Base-by-base conservation (phyloP, 2,888 invertebrate species). In the Baccha elongata region DNA sequence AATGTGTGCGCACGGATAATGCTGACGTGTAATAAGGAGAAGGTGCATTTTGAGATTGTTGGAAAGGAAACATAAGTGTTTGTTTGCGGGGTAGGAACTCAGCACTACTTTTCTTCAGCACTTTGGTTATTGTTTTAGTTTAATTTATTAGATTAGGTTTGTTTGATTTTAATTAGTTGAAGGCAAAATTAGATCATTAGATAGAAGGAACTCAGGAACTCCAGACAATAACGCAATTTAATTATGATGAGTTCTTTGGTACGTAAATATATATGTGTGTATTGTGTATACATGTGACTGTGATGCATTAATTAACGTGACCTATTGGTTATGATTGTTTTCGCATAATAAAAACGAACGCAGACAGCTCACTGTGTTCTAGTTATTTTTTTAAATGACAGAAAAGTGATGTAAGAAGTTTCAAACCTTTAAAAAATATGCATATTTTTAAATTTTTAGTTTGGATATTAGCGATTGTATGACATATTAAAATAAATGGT, bases 11-110 rank as follows among this genome's bases (percentile, higher is more conserved):
- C 58, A 42, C 15, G 15, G 32, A 52, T 42, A 62, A 42, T 72
- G 50, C 48, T 50, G 58, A 60, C 26, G 60, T 60, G 62, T 72
- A 44, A 26, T 44, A 64, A 29, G 32, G 6, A 52, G 17, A 23
- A 21, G 50, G 23, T 72, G 52, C 72, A 72, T 53, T 62, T 64
- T 17, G 13, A 64, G 62, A 72, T 72, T 72, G 64, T 17, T 64
- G 15, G 58, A 40, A 23, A 29, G 60, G 29, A 26, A 23, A 26
- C 72, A 35, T 23, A 52, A 32, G 62, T 62, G 62, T 62, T 52
- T 32, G 8, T 26, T 4, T 4, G 26, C 26, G 3, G 26, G 6
- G 26, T n/a, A n/a, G n/a, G n/a, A n/a, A n/a, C n/a, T n/a, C n/a
- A n/a, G n/a, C n/a, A n/a, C n/a, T n/a, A n/a, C n/a, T n/a, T n/a